Conservation (phyloP, 1,140 invertebrate genomes). For the Drosophila navojoa region DNA sequence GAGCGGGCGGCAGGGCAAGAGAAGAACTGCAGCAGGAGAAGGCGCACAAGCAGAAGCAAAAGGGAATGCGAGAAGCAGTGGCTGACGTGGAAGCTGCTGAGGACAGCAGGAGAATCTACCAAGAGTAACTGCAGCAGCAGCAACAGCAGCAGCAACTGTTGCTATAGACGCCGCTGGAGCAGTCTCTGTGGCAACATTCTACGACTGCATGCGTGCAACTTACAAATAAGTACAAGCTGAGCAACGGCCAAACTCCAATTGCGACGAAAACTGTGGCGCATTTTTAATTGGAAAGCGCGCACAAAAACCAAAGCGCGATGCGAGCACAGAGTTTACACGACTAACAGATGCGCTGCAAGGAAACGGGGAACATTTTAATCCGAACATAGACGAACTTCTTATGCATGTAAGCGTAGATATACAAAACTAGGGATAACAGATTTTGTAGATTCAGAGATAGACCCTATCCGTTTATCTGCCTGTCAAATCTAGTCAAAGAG, state of each 20-base stretch:
- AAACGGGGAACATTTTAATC: too few species aligned
- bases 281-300: conserved; percentile 75
- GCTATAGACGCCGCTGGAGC: not conserved
- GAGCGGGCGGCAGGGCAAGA: not conserved
- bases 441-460: too few species aligned
- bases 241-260: conserved; percentile 61
- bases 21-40: not conserved
- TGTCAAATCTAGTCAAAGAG: too few species aligned
- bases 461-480: too few species aligned
- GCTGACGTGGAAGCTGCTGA: too few species aligned
- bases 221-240: conserved; percentile 75
- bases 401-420: too few species aligned
- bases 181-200: not conserved
- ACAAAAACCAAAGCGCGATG: conserved; percentile 2
- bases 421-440: too few species aligned
- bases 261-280: conserved; percentile 57
- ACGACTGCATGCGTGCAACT: conserved; percentile 67
- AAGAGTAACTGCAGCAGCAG: conserved; percentile 17
- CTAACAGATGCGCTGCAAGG: not conserved
- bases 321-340: not conserved
- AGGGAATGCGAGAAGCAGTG: not conserved
- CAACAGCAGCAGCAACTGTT: not conserved
- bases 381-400: too few species aligned
- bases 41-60: not conserved
- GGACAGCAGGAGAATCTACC: too few species aligned